Base-by-base conservation (phyloP, 2,113 vertebrate genomes). In the Lophochroa leadbeateri region DNA sequence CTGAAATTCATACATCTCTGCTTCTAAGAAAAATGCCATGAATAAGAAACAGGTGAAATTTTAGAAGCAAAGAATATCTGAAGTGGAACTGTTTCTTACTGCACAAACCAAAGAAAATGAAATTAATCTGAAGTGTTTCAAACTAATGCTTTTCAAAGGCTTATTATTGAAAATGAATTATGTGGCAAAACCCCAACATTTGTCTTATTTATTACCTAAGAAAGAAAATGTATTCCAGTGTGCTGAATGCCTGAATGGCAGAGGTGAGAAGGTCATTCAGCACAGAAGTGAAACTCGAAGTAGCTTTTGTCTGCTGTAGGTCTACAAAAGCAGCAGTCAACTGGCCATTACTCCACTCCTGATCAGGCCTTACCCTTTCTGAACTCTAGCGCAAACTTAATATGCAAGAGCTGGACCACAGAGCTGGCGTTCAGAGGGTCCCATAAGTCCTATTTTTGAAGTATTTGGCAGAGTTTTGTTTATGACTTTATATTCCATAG, bases 401-500 rank as follows among this genome's bases (percentile, higher is more conserved):
- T 53, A 82, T 3, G 8, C 75, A 96, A 60, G 43, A 86, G 80
- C 71, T 16, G 7, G 41, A 92, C 46, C 31, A 57, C 50, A 75
- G 71, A 80, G 58, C 86, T 96, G 95, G 86, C 31, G 0, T 50
- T 21, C 37, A 72, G 47, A 87, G 79, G 23, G 87, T 97, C 95
- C 96, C 93, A 2, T 39, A 80, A 94, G 95, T 80, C 92, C 83
- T 77, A 87, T 94, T 77, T 81, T 77, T 90, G 70, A 96, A 46
- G 17, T 25, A 80, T 58, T 83, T 96, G 90, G 90, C 96, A 90
- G 58, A 79, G 55, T 65, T 90, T 88, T 95, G 33, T 78, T 97
- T 92, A 94, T 96, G 80, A 97, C 90, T 90, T 95, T 95, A 94
- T 96, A 96, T 53, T 94, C 93, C 24, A 2, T 37, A 55, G 58